A percentile compares a stretch with the other conserved stretches of the same genome.
Conservation (phyloP, 1,140 invertebrate genomes). For the Apis laboriosa region DNA sequence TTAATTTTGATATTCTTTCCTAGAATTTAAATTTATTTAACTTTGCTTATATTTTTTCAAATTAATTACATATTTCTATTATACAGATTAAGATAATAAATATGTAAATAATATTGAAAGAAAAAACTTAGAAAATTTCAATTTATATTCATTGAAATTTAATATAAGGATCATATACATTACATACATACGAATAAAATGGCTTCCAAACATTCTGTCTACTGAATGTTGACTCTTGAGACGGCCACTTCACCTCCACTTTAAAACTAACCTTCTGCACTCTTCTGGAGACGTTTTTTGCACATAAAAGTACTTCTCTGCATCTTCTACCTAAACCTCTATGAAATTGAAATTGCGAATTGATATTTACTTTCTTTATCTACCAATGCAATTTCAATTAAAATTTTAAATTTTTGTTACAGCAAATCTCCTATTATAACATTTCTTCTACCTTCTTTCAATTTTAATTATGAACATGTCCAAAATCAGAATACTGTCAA, state of each 20-base stretch:
- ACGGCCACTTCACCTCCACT: background rate
- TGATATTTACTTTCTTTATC: too few relatives aligned
- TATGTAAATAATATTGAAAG: too few relatives aligned
- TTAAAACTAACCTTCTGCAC: background rate
- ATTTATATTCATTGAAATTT: background rate
- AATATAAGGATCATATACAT: background rate
- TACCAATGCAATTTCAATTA: background rate
- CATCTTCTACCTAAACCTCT: background rate
- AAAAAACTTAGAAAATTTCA: background rate
- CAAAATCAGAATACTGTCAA: too few relatives aligned
- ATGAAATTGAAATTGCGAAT: background rate
- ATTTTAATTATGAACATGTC: too few relatives aligned
- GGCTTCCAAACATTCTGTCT: slow-evolving; percentile 10
- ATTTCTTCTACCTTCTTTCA: too few relatives aligned
- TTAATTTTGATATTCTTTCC: background rate
- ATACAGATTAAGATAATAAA: too few relatives aligned
- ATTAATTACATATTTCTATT: background rate
- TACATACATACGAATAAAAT: background rate
- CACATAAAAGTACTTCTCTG: background rate
- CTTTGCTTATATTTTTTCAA: background rate
- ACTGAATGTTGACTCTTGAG: slow-evolving; percentile 14
- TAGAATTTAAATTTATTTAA: background rate
- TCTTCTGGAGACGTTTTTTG: background rate
- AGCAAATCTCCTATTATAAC: too few relatives aligned
- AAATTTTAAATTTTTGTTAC: background rate